Base-by-base conservation (phyloP, 2,797 vertebrate species). In the Pangasius djambal region DNA sequence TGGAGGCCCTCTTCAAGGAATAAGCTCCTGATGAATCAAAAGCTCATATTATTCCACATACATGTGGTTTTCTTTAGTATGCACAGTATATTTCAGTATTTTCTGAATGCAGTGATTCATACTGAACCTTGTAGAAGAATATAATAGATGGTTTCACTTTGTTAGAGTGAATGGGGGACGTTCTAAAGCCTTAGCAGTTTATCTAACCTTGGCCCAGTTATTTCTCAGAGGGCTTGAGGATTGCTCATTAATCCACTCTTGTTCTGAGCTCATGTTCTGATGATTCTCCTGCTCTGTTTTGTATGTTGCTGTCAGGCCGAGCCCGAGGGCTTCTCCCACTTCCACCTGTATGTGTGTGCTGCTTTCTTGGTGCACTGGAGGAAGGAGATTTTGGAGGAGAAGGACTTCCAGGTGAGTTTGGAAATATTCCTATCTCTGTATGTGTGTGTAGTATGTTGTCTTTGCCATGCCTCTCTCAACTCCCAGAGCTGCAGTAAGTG, bases 241-340 rank as follows among this genome's bases (percentile, higher is more conserved):
- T 72, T 34, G 37, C n/a, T 86, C 84, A 72, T 86, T 89, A 86
- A 89, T 89, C 75, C 74, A 70, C 25, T 40, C 63, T 78, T 78
- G 55, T 63, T 83, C 63, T 34, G 9, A 63, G 59, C 59, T 75
- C 9, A 28, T 79, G 59, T 37, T 69, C 57, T 87, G 44, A 22
- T 65, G 77, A 88, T 44, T 91, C 28, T 85, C 28, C 72, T 1
- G n/a, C 48, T 90, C 44, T 91, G 50, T 85, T 93, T 83, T 83
- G 83, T 90, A 44, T 88, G 85, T 92, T 83, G 86, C 72, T 84
- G 85, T 70, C 86, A 99, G 98, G 97, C 98, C 78, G 98, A 99
- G 95, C 98, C 98, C 25, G 98, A 99, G 93, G 98, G 98, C 34
- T 99, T 99, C 95, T 99, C 98, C 83, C 98, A 97, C 91, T 99